phyloP scores from a whole-genome alignment of 2,888 invertebrate genomes.

The Nipponacmea schrenckii region DNA sequence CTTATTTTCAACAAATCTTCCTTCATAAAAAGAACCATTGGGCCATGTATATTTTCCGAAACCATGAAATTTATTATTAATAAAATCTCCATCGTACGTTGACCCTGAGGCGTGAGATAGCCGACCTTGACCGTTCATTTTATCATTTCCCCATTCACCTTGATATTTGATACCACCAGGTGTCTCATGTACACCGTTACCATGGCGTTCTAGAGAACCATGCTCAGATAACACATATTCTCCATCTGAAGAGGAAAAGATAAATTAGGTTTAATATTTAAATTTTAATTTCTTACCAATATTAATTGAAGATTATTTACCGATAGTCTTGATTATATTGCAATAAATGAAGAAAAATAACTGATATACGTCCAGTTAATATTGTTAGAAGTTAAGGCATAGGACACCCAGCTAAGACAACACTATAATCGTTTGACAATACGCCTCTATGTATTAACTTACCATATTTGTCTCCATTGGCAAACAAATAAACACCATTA shows the following conservation, averaged over 20 bases:
- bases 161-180: conserved; percentile 58
- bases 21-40: conserved; percentile 63
- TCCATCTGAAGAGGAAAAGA: conserved; percentile 50
- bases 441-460: no score
- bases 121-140: conserved; percentile 65
- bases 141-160: conserved; percentile 62
- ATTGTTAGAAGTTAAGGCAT: no score
- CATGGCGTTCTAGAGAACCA: conserved; percentile 58
- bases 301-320: no score
- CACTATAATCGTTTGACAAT: no score
- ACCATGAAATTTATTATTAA: conserved; percentile 65
- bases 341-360: no score
- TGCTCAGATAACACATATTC: conserved; percentile 53
- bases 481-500: conserved; percentile 60
- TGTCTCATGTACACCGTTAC: conserved; percentile 57
- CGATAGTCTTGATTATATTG: no score
- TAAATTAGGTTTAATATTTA: background rate
- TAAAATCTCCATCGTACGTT: conserved; percentile 62
- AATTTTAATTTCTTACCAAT: no score
- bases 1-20: conserved; percentile 65
- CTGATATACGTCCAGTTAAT: no score
- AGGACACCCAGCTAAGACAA: no score
- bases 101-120: conserved; percentile 59
- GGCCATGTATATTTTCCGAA: conserved; percentile 64
- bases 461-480: conserved; percentile 67